Percentiles rank a stretch among this genome's conserved stretches.
Conservation (phyloP, 2,888 invertebrate genomes). For the Sminthurinus aureus region DNA sequence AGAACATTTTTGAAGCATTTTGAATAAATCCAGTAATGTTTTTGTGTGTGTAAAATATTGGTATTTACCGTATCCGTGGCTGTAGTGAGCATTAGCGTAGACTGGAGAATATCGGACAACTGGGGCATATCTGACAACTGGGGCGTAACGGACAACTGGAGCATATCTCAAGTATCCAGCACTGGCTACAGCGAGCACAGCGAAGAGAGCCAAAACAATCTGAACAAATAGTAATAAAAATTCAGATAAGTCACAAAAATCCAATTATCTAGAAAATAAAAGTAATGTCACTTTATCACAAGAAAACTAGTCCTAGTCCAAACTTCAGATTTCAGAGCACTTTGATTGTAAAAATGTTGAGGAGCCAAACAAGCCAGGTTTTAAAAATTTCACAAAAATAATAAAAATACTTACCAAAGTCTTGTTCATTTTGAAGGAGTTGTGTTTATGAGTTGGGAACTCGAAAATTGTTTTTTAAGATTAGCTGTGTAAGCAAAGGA, state of each 20-base stretch:
- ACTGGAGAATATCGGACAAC: constrained; percentile 23
- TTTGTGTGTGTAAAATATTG: no score
- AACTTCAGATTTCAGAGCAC: constrained; percentile 5
- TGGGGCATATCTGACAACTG: constrained; percentile 23
- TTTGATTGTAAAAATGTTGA: neutral
- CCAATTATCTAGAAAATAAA: no score
- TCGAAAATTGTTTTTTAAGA: constrained; percentile 23
- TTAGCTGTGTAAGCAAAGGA: constrained; percentile 38
- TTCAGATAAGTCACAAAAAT: neutral
- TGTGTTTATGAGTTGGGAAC: constrained; percentile 26
- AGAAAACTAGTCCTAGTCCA: neutral
- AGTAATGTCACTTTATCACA: no score
- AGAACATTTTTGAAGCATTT: neutral
- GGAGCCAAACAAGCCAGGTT: no score
- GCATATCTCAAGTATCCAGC: constrained; percentile 42
- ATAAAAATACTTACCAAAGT: constrained; percentile 42
- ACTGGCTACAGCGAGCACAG: constrained; percentile 45
- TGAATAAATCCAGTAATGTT: neutral
- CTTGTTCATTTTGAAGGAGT: constrained; percentile 48
- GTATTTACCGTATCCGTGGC: neutral
- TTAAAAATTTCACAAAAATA: no score
- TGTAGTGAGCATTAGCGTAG: neutral
- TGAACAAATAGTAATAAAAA: constrained; percentile 24
- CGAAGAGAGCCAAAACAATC: constrained; percentile 42
- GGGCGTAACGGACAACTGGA: constrained; percentile 19